Conservation (phyloP, 64 coral and sea anemone species). For the Pachyseris speciosa region DNA sequence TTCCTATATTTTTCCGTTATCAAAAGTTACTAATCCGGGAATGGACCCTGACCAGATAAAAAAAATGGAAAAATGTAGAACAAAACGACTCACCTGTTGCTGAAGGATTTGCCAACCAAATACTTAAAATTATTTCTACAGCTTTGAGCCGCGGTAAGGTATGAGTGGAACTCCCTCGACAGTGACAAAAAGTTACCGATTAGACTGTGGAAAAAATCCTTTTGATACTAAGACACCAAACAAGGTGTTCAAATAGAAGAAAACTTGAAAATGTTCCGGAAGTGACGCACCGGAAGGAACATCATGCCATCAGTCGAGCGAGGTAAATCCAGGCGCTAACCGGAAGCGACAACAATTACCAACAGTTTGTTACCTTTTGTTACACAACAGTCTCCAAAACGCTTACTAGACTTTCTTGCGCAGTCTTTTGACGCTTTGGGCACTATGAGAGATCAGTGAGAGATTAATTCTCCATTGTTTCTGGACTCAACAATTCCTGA, state of each 20-base stretch:
- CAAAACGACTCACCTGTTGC: background rate
- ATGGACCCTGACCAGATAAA: background rate
- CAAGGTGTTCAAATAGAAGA: background rate
- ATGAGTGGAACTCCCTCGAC: background rate
- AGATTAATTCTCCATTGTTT: no score
- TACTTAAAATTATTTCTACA: background rate
- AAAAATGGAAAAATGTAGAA: background rate
- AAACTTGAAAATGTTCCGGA: background rate
- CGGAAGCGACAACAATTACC: background rate
- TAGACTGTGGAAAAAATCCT: background rate
- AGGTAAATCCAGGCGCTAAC: background rate
- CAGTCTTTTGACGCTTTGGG: no score
- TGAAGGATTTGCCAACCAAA: background rate
- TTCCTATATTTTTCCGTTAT: background rate
- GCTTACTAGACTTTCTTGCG: no score
- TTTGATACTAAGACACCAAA: background rate
- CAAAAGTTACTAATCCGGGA: background rate
- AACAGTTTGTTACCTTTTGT: background rate
- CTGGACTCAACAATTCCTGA: no score
- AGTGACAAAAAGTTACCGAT: background rate
- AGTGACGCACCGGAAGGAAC: conserved; percentile 29
- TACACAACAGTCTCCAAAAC: no score
- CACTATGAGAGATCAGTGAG: no score
- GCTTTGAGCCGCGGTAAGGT: background rate
- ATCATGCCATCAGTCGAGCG: background rate